Conservation (phyloP, 2,888 invertebrate species). For the Salpingus planirostris region DNA sequence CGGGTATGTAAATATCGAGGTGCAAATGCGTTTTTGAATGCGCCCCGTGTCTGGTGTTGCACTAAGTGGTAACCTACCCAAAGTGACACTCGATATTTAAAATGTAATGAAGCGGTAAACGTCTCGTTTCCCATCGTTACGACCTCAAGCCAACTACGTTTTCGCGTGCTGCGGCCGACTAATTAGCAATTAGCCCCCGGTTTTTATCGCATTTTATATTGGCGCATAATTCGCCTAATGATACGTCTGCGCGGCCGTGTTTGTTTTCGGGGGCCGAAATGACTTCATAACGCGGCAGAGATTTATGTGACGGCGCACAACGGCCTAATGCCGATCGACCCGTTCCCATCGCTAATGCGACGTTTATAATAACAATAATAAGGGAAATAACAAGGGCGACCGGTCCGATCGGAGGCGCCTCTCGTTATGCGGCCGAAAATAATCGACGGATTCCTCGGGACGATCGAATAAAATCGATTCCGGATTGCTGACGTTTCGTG, state of each 20-base stretch:
- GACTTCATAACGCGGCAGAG: constrained; percentile 10
- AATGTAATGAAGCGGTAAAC: constrained; percentile 9
- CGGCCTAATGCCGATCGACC: constrained; percentile 4
- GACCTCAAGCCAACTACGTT: constrained; percentile 5
- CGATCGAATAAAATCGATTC: too few relatives aligned
- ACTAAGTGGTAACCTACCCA: constrained; percentile 1
- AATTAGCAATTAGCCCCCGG: constrained; percentile 16
- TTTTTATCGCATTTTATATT: constrained; percentile 16
- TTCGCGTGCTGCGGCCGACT: constrained; percentile 12
- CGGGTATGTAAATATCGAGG: too few relatives aligned
- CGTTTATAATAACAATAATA: constrained; percentile 6
- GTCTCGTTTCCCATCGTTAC: constrained; percentile 9
- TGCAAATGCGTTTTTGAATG: constrained; percentile 11
- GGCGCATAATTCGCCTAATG: constrained; percentile 14
- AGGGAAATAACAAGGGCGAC: neutral
- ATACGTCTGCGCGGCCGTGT: constrained; percentile 12
- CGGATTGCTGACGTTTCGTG: too few relatives aligned
- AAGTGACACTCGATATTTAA: constrained; percentile 3
- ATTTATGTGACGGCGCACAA: constrained; percentile 13
- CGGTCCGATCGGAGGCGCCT: too few relatives aligned
- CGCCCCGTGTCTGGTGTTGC: too few relatives aligned
- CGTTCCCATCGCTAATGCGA: constrained; percentile 3
- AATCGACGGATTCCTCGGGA: too few relatives aligned
- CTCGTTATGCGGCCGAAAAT: too few relatives aligned
- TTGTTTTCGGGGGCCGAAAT: constrained; percentile 12